Percentiles rank a stretch among this genome's conserved stretches.
phyloP scores from a whole-genome alignment of 2,797 vertebrate genomes.

The Manis pentadactyla region DNA sequence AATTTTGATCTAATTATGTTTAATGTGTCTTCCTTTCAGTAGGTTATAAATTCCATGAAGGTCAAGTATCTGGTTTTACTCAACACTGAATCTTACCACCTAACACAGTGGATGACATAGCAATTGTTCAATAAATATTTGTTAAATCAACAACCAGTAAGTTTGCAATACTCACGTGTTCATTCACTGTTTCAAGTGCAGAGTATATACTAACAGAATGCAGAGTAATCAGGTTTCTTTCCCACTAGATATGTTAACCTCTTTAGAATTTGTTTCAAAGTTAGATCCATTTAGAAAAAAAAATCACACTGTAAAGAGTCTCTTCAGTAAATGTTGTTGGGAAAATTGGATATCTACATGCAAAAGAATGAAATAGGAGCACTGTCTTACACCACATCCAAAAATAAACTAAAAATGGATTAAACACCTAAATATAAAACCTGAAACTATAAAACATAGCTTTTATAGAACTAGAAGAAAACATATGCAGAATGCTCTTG shows the following conservation, averaged over 20 bases:
- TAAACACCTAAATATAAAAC: too few species aligned
- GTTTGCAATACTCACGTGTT: neutral
- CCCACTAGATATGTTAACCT: neutral
- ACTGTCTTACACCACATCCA: too few species aligned
- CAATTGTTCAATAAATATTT: neutral
- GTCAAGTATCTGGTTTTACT: slow-evolving; percentile 48
- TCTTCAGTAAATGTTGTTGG: too few species aligned
- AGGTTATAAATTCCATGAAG: neutral
- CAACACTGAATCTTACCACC: neutral
- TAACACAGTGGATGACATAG: neutral
- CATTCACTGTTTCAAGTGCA: neutral
- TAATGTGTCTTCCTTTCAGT: neutral
- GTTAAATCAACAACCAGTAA: slow-evolving; percentile 42
- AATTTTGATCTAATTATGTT: neutral
- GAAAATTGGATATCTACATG: too few species aligned
- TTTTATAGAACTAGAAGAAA: too few species aligned
- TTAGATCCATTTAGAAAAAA: neutral
- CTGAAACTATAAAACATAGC: too few species aligned
- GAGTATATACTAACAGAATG: neutral
- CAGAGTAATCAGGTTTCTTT: slow-evolving; percentile 36
- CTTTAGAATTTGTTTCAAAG: slow-evolving; percentile 36
- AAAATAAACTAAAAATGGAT: too few species aligned
- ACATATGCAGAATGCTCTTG: too few species aligned
- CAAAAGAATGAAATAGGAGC: too few species aligned
- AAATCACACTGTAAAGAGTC: neutral